Evolutionary conservation across 2,888 invertebrate species (phyloP), one percentile per base, ranked within the genome.

Genomic region (Platycheirus albimanus): DNA sequence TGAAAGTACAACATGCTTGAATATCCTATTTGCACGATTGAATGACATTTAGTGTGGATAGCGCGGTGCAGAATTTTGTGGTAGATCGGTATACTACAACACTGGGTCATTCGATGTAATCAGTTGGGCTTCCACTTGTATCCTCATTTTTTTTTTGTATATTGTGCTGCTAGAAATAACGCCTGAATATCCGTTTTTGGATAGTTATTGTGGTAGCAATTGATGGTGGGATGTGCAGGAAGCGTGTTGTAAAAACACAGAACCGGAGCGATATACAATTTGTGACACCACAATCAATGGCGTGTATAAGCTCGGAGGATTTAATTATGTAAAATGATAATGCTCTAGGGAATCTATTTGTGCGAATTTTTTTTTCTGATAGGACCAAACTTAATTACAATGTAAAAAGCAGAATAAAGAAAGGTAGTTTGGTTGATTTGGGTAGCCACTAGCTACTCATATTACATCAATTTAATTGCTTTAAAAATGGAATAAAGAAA

Each of bases 11-110:
- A 17, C 28, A 6, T 58, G 70, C 24, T 38, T 51, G 45, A 58
- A 66, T 58, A 58, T 80, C 70, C 77, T 54, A 54, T 81, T 77
- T 71, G 61, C 69, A 69, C 75, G 64, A 70, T 54, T 64, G 75
- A 69, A 30, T 56, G 64, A 43, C 69, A 75, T 74, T 74, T 19
- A 54, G 54, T 63, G 47, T 38, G 63, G 49, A 74, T 36, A 54
- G 51, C 41, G 58, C 24, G 30, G 52, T 63, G 30, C 15, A 19
- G 28, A 11, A 30, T 38, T 24, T 24, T 70, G 64, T 15, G 58
- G 19, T 20, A 47, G 38, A 54, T 36, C 20, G 36, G 20, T 45
- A 24, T 4, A 51, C 64, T 38, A 41, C 47, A 61, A 36, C 38
- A 74, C 74, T 54, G 30, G 45, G 19, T 45, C 71, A 70, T 66